Evolutionary conservation across 2,888 invertebrate genomes (phyloP), one percentile per base, ranked within the genome.

Genomic region (Crepidodera aurea): DNA sequence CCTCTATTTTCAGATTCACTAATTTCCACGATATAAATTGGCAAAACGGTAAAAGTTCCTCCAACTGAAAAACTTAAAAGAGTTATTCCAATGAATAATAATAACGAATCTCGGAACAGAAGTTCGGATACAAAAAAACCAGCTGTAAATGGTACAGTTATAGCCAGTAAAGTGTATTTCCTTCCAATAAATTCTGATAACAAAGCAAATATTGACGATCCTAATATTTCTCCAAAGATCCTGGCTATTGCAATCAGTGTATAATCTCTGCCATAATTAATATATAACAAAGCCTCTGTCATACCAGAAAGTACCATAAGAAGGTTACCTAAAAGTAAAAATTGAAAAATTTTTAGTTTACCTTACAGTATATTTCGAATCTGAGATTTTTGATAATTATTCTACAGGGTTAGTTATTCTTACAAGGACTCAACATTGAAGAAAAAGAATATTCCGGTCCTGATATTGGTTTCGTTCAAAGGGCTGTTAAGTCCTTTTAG

Each of bases 1-100:
- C 53, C 53, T 40, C 40, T 27, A 5, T 15, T 16, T 7, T 13
- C 10, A 13, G 25, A 27, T 53, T 39, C 40, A 13, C 16, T 8
- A 2, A 53, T 40, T 40, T 53, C 53, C 8, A 27, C 22, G n/a
- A 53, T 27, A 12, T 53, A 53, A 18, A 53, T 40, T 0, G 53
- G 40, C 27, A 53, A 40, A 1, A 53, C 40, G 7, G 53, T 2
- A 27, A 15, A 34, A 27, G 1, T 25, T 27, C 53, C 53, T 16
- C 53, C 53, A 13, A 13, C 15, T 0, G 40, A 19, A 3, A 53
- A 6, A n/a, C 53, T 40, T n/a, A 7, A 1, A 6, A 10, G 0
- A 27, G 4, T 8, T 25, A 7, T 13, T 6, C 22, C 37, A 7
- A 15, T 7, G 13, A 8, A 39, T 0, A 25, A 22, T 10, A 25